Percentiles rank a stretch among this genome's conserved stretches.
These are phyloP conservation scores for Trachops cirrhosus DNA, from an alignment of 2,797 vertebrate genomes.

Conservation along the genomic window DNA sequence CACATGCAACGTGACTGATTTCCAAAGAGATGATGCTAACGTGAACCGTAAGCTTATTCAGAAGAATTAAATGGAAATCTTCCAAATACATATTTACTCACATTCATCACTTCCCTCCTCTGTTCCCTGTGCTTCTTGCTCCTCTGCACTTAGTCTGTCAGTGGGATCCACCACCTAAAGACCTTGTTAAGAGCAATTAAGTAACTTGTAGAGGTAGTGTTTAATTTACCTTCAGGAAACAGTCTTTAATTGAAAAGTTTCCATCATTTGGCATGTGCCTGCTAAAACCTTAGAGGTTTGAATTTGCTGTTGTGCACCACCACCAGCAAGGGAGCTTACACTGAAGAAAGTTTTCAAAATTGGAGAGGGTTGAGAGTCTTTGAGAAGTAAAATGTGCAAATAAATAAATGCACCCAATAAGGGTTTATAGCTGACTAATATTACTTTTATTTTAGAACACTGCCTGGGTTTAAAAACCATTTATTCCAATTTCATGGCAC, in stretches of 20 bases:
- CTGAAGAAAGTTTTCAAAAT: constrained; percentile 24
- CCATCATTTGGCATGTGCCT: neutral
- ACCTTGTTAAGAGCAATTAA: constrained; percentile 16
- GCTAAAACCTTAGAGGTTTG: neutral
- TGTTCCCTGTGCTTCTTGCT: neutral
- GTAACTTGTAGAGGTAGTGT: neutral
- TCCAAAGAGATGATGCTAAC: neutral
- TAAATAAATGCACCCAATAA: neutral
- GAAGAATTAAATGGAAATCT: constrained; percentile 34
- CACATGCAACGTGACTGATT: neutral
- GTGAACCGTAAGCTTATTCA: neutral
- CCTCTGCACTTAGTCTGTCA: neutral
- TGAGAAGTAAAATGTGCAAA: constrained; percentile 8
- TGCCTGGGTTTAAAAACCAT: neutral
- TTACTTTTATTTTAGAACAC: neutral
- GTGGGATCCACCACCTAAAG: neutral
- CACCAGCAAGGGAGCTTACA: neutral
- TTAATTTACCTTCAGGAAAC: neutral
- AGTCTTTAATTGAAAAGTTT: neutral
- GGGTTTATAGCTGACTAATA: neutral
- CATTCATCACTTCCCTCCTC: neutral
- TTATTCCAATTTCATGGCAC: neutral
- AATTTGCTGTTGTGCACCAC: neutral
- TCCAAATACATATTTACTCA: constrained; percentile 11
- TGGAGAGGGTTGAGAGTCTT: neutral